These are phyloP conservation scores for Cochlearius cochlearius DNA, from an alignment of 2,113 vertebrate genomes.

Conservation along the genomic window DNA sequence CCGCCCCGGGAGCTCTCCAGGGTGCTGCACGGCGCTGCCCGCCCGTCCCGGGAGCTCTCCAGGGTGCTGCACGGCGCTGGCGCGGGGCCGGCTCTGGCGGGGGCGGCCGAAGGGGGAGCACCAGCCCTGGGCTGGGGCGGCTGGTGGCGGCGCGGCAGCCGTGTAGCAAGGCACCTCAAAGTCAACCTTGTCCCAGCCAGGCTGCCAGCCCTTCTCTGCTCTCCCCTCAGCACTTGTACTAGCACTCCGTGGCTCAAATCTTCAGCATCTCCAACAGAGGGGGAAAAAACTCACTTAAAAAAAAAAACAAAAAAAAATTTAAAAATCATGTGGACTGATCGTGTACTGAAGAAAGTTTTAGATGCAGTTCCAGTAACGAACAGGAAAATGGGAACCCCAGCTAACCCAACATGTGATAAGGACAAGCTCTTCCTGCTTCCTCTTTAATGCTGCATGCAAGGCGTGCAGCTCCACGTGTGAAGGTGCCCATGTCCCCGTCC, in stretches of 20 bases:
- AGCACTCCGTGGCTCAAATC: not conserved
- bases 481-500: not conserved
- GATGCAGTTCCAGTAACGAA: accelerated
- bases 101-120: accelerated
- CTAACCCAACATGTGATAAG: not conserved
- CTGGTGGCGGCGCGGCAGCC: not conserved
- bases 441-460: not conserved
- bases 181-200: not conserved
- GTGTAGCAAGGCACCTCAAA: accelerated
- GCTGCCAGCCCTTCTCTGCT: not conserved
- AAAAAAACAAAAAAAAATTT: not conserved
- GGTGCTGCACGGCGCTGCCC: not conserved
- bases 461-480: not conserved
- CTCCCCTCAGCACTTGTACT: not conserved
- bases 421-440: not conserved
- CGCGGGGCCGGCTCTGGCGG: not conserved
- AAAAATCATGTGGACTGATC: not conserved
- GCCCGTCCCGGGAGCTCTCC: not conserved
- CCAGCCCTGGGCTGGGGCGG: not conserved
- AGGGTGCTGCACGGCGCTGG: not conserved
- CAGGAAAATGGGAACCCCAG: not conserved
- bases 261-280: not conserved
- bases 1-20: too few relatives aligned
- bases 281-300: accelerated
- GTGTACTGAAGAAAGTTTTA: not conserved